These are phyloP conservation scores for Lithodes maja DNA, from an alignment of 2,888 invertebrate species.

Conservation along the genomic window DNA sequence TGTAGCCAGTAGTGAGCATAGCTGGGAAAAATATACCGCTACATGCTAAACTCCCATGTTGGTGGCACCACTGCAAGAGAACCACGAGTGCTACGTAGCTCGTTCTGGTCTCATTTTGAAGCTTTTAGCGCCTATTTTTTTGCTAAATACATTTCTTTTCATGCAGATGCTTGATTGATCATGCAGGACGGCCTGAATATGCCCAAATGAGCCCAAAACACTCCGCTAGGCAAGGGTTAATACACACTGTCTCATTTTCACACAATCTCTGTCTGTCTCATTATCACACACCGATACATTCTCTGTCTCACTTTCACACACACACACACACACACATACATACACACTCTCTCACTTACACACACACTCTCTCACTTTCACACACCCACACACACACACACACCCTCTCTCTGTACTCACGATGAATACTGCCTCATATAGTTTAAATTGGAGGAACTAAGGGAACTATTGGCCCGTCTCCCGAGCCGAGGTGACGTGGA, in stretches of 20 bases:
- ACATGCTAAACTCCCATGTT: no score
- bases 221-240: no score
- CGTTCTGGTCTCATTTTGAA: no score
- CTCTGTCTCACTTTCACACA: constrained; percentile 27
- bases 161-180: no score
- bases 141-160: no score
- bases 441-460: constrained; percentile 63
- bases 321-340: neutral
- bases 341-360: constrained; percentile 14
- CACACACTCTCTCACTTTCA: neutral
- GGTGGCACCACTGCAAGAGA: no score
- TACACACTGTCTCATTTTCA: neutral
- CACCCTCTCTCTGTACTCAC: constrained; percentile 47
- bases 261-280: neutral
- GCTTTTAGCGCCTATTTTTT: no score
- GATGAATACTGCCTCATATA: constrained; percentile 58
- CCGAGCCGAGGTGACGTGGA: constrained; percentile 73
- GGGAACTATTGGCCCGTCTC: constrained; percentile 54
- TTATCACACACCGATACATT: constrained; percentile 14
- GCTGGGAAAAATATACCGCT: no score
- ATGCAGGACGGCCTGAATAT: no score
- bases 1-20: no score
- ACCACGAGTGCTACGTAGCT: no score
- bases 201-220: no score
- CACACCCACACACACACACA: constrained; percentile 23